These are phyloP conservation scores for Chlamydotis undulata DNA, from an alignment of 2,113 vertebrate species.

Conservation along the genomic window DNA sequence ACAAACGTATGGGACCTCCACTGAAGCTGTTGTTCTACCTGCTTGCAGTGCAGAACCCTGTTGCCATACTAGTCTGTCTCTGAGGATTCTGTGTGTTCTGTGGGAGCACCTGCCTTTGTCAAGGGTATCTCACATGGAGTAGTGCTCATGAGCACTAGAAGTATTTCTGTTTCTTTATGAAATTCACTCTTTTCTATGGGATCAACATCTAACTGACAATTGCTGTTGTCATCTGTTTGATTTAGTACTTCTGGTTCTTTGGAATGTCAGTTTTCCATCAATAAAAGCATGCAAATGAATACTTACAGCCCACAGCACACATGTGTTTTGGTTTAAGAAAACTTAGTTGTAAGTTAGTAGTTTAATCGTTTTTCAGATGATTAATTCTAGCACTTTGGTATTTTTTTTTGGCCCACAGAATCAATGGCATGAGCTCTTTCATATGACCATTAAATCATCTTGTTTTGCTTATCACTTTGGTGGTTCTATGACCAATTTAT, in stretches of 20 bases:
- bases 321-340: background rate
- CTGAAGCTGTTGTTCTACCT: background rate
- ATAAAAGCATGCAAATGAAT: background rate
- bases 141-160: background rate
- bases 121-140: background rate
- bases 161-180: background rate
- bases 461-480: background rate
- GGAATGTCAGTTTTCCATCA: background rate
- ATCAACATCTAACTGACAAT: background rate
- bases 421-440: background rate
- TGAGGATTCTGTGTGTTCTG: background rate
- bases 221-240: background rate
- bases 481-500: background rate
- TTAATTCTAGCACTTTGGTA: background rate
- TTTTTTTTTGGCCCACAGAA: background rate
- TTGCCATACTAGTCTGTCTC: background rate
- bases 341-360: background rate
- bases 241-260: background rate
- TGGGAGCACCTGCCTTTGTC: background rate
- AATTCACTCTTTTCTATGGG: background rate
- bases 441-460: background rate
- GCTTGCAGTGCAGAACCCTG: background rate
- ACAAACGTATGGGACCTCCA: accelerated
- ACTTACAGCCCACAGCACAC: background rate
- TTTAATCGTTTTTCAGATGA: background rate